Percentiles rank a stretch among this genome's conserved stretches.
Evolutionary conservation across 2,888 invertebrate species (phyloP).

Genomic region (Cosmia trapezina): DNA sequence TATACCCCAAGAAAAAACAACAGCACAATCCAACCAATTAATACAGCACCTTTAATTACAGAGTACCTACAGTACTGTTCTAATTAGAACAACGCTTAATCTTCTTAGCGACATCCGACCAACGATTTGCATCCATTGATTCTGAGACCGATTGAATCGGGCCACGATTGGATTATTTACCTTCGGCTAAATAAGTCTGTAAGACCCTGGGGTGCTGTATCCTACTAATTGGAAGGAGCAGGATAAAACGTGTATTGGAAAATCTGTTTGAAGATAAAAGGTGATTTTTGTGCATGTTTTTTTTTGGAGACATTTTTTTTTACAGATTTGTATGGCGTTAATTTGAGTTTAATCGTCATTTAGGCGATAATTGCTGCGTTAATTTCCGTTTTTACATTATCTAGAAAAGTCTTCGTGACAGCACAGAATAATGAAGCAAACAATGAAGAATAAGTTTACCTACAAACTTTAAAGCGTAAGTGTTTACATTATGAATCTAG

Average conservation of each 20-base stretch:
- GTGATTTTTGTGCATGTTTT: background rate
- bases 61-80: constrained; percentile 15
- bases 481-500: too few species aligned
- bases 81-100: constrained; percentile 50
- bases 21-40: constrained; percentile 26
- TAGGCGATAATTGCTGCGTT: background rate
- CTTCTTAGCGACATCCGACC: constrained; percentile 41
- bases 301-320: background rate
- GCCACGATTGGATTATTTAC: constrained; percentile 55
- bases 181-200: constrained; percentile 45
- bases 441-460: too few species aligned
- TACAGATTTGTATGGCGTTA: too few species aligned
- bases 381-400: too few species aligned
- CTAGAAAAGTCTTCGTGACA: too few species aligned
- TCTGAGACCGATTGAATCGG: constrained; percentile 43
- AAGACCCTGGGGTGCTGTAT: constrained; percentile 31
- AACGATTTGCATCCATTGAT: constrained; percentile 62
- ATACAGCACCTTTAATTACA: constrained; percentile 21
- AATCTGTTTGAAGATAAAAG: constrained; percentile 27
- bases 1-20: background rate
- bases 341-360: background rate
- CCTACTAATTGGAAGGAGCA: constrained; percentile 43
- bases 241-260: constrained; percentile 29
- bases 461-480: too few species aligned
- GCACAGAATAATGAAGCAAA: too few species aligned